These are phyloP conservation scores for Glyptemys insculpta DNA, from an alignment of 2,797 vertebrate genomes.

Conservation along the genomic window DNA sequence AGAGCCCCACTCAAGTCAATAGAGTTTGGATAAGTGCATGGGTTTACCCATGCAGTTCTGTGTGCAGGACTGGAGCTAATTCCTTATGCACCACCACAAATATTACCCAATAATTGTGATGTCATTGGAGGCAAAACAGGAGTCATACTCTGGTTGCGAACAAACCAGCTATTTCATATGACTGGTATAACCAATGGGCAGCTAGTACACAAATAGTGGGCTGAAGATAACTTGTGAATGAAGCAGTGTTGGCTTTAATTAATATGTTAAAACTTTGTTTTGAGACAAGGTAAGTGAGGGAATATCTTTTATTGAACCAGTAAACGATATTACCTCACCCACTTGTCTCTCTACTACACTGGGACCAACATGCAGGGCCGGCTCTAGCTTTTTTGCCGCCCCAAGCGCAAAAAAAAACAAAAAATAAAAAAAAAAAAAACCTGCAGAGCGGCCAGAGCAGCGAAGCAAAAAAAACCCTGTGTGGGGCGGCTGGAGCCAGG, in stretches of 20 bases:
- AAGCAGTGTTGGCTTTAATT: not conserved
- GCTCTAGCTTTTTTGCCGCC: no score
- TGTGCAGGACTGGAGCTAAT: not conserved
- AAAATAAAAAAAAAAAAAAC: no score
- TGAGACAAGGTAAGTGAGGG: not conserved
- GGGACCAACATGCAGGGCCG: not conserved
- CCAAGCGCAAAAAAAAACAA: no score
- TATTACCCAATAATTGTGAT: not conserved
- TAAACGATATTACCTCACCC: no score
- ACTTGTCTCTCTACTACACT: not conserved
- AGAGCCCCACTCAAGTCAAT: not conserved
- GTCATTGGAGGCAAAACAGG: accelerated
- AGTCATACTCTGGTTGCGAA: not conserved
- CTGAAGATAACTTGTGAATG: not conserved
- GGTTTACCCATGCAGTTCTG: not conserved
- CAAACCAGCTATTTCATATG: not conserved
- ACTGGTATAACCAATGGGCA: not conserved
- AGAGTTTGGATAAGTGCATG: no score
- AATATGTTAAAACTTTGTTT: not conserved
- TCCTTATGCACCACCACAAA: not conserved
- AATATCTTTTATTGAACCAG: not conserved
- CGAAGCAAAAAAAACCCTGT: no score
- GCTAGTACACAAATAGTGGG: not conserved
- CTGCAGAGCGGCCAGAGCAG: no score
- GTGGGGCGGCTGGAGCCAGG: no score